Evolutionary conservation across 2,113 vertebrate genomes (phyloP).

Genomic region (Triplophysa siluroides): DNA sequence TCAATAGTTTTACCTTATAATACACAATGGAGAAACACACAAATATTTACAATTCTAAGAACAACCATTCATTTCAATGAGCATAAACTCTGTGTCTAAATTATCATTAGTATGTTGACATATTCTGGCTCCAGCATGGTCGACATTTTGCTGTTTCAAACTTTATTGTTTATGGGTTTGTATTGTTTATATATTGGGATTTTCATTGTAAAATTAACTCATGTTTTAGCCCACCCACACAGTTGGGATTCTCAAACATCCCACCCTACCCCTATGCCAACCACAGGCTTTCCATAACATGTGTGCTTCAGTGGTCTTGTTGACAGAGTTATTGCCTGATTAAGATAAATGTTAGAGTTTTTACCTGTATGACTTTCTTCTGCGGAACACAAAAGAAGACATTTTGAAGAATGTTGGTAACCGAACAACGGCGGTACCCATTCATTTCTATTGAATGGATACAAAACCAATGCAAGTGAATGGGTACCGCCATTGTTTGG

Average conservation of each 20-base stretch:
- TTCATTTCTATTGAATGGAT: too few relatives aligned
- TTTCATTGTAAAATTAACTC: conserved; percentile 70
- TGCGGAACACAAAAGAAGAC: neutral
- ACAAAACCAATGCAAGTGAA: too few relatives aligned
- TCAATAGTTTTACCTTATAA: neutral
- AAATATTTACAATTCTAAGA: conserved; percentile 29
- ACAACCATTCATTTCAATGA: conserved; percentile 13
- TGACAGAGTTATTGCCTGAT: conserved; percentile 44
- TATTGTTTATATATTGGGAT: conserved; percentile 66
- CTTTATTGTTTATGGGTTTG: conserved; percentile 67
- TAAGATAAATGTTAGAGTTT: conserved; percentile 35
- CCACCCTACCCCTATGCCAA: conserved; percentile 57
- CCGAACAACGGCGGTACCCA: too few relatives aligned
- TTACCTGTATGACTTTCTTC: neutral
- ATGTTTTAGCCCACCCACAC: conserved; percentile 75
- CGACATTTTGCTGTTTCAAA: conserved; percentile 56
- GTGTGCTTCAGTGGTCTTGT: conserved; percentile 56
- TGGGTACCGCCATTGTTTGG: too few relatives aligned
- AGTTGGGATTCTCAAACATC: conserved; percentile 71
- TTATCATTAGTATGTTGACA: conserved; percentile 27
- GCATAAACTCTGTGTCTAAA: conserved; percentile 15
- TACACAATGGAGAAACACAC: neutral
- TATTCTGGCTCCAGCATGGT: conserved; percentile 38
- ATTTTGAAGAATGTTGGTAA: too few relatives aligned
- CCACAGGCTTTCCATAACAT: conserved; percentile 44